phyloP scores from a whole-genome alignment of 2,797 vertebrate genomes.

The Bradypodion pumilum region DNA sequence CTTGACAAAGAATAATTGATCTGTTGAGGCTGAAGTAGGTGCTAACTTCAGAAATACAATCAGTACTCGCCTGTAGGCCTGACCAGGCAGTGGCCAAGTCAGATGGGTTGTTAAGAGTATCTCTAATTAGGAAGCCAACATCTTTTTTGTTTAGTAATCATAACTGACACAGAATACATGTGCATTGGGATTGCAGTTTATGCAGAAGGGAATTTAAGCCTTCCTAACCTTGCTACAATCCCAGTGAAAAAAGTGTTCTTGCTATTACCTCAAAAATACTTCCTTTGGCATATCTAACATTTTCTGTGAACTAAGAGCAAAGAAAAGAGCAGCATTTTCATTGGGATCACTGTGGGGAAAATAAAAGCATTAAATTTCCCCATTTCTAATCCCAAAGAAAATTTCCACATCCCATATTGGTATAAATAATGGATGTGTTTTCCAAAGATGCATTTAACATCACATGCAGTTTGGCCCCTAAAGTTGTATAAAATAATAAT shows the following conservation, averaged over 20 bases:
- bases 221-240: background rate
- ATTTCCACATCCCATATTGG: background rate
- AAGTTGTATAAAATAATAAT: background rate
- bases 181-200: background rate
- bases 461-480: background rate
- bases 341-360: background rate
- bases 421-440: background rate
- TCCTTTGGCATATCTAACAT: background rate
- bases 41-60: background rate
- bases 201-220: background rate
- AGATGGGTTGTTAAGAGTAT: background rate
- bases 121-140: background rate
- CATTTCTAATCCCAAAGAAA: background rate
- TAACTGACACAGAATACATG: background rate
- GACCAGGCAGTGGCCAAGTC: background rate
- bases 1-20: background rate
- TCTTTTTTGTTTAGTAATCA: background rate
- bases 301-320: background rate
- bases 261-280: background rate
- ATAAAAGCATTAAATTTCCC: background rate
- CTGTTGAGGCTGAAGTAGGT: no score
- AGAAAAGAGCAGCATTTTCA: background rate
- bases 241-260: no score
- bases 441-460: background rate
- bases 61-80: background rate